Evolutionary conservation across 2,888 invertebrate genomes (phyloP).

Genomic region (Heliconius erato): DNA sequence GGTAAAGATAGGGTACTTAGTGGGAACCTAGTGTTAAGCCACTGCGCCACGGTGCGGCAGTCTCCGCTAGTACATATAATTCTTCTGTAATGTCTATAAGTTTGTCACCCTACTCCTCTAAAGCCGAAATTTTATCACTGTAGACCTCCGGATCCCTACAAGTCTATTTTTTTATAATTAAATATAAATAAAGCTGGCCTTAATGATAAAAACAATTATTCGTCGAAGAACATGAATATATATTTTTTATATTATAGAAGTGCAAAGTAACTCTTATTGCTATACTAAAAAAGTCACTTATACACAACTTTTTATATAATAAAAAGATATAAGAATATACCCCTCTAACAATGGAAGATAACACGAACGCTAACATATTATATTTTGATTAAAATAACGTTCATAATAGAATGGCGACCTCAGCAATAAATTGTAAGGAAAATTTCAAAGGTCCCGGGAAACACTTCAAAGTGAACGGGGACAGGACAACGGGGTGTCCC

Average conservation of each 20-base stretch:
- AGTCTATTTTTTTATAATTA: too few species aligned
- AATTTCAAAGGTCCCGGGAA: slow-evolving; percentile 40
- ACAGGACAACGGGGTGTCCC: slow-evolving; percentile 39
- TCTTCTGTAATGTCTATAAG: too few species aligned
- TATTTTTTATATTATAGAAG: too few species aligned
- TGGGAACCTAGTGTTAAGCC: too few species aligned
- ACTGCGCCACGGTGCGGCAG: too few species aligned
- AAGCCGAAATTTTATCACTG: too few species aligned
- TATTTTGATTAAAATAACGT: slow-evolving; percentile 19
- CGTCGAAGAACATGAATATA: too few species aligned
- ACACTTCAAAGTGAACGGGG: slow-evolving; percentile 36
- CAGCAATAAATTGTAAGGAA: slow-evolving; percentile 36
- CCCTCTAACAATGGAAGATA: background rate
- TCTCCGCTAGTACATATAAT: too few species aligned
- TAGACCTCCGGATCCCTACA: too few species aligned
- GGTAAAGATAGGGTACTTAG: too few species aligned
- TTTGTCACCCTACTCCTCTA: too few species aligned
- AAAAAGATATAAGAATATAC: background rate
- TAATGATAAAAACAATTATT: too few species aligned
- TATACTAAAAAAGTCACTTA: background rate
- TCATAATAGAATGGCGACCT: slow-evolving; percentile 26
- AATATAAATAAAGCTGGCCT: background rate
- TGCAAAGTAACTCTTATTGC: background rate
- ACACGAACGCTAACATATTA: background rate
- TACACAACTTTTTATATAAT: background rate